These are phyloP conservation scores for Drosophila barbarae DNA, from an alignment of 2,888 invertebrate species.

Conservation along the genomic window DNA sequence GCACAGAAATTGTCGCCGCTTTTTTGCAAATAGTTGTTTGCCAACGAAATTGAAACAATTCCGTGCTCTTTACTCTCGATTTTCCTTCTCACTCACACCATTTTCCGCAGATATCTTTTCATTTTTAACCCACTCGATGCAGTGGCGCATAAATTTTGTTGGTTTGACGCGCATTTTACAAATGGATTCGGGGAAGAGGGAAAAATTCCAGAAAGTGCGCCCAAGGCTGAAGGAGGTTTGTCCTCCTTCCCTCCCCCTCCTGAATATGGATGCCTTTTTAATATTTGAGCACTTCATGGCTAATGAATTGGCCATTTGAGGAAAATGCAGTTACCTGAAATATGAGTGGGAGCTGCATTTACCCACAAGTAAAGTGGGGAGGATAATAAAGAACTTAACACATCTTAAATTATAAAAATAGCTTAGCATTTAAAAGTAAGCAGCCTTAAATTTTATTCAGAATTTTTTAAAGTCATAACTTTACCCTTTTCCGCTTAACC, in stretches of 20 bases:
- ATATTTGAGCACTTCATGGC: slow-evolving; percentile 16
- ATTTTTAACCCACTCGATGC: slow-evolving; percentile 39
- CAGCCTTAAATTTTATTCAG: background rate
- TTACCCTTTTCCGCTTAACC: background rate
- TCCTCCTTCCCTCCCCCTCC: background rate
- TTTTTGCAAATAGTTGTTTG: slow-evolving; percentile 64
- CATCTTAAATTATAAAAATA: background rate
- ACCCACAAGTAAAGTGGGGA: background rate
- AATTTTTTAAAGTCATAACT: background rate
- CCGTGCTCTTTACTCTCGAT: slow-evolving; percentile 28
- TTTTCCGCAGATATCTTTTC: slow-evolving; percentile 5
- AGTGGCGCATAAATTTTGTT: slow-evolving; percentile 59
- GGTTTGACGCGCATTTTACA: slow-evolving; percentile 46
- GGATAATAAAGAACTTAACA: background rate
- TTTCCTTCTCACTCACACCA: slow-evolving; percentile 10
- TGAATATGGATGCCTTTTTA: slow-evolving; percentile 29
- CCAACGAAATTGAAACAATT: slow-evolving; percentile 64
- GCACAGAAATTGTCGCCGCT: slow-evolving; percentile 62
- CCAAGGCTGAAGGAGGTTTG: background rate
- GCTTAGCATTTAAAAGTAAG: background rate
- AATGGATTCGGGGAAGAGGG: background rate
- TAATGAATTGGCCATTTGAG: background rate
- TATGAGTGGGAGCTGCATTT: background rate
- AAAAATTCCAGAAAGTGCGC: slow-evolving; percentile 5
- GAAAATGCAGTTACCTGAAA: background rate